phyloP scores from a whole-genome alignment of 2,113 vertebrate genomes.

The Pollachius pollachius region DNA sequence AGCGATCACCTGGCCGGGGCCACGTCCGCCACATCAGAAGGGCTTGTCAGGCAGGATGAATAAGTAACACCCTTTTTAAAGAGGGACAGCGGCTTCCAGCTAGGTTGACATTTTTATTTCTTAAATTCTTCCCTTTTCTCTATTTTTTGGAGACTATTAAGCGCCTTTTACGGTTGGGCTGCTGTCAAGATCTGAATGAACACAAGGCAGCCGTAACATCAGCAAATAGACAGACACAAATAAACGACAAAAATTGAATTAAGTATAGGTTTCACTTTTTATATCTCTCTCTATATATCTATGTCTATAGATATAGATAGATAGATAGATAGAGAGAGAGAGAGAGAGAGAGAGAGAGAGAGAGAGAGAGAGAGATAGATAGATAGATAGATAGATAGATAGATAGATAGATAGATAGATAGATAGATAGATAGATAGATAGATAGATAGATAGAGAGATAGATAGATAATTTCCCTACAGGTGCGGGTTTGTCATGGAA shows the following conservation, averaged over 20 bases:
- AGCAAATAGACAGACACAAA: background rate
- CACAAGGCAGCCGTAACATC: background rate
- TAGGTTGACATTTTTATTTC: slow-evolving; percentile 35
- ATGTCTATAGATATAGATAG: background rate
- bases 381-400: no score
- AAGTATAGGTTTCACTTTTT: background rate
- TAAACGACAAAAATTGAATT: background rate
- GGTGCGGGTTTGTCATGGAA: no score
- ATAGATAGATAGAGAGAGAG: no score
- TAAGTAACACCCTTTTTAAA: slow-evolving; percentile 32
- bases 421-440: no score
- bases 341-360: no score
- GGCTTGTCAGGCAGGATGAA: slow-evolving; percentile 46
- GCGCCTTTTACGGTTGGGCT: no score
- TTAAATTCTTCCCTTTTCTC: slow-evolving; percentile 21
- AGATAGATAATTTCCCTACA: background rate
- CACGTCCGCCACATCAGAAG: slow-evolving; percentile 40
- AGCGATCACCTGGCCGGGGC: slow-evolving; percentile 26
- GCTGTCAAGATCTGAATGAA: background rate
- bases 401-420: no score
- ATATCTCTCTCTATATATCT: background rate
- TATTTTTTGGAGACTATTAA: no score
- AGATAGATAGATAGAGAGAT: background rate
- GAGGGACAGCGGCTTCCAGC: slow-evolving; percentile 35
- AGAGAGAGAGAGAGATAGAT: no score